Conservation (phyloP, 2,113 vertebrate species). For the Parotia lawesii region DNA sequence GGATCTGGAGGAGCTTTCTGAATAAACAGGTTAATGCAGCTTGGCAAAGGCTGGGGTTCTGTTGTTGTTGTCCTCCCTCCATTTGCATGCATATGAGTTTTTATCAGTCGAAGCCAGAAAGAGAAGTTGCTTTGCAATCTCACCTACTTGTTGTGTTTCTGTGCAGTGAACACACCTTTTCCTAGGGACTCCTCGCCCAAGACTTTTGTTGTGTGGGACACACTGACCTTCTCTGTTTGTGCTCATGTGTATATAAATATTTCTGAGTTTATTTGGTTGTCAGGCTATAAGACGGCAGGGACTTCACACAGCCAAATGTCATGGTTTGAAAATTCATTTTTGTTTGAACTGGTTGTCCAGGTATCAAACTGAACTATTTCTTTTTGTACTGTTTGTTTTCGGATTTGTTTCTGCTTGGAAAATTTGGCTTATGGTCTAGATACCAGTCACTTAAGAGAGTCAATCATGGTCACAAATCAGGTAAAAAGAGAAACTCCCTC, state of each 20-base stretch:
- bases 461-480: neutral
- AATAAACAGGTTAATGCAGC: slow-evolving; percentile 15
- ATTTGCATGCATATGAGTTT: slow-evolving; percentile 36
- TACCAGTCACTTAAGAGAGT: neutral
- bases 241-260: neutral
- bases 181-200: neutral
- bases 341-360: neutral
- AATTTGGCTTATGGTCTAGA: neutral
- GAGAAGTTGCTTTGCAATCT: neutral
- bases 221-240: neutral
- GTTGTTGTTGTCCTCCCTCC: neutral
- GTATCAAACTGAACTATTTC: neutral
- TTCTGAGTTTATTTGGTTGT: neutral
- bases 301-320: neutral
- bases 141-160: neutral
- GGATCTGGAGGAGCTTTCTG: neutral
- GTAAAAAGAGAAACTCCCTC: neutral
- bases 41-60: neutral
- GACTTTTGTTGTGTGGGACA: neutral
- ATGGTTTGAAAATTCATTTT: neutral
- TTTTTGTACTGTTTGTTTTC: neutral
- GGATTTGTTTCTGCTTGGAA: neutral
- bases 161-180: neutral
- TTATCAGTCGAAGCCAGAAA: neutral
- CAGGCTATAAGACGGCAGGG: neutral